Conservation (phyloP, 2,888 invertebrate genomes). For the Ellobium chinense region DNA sequence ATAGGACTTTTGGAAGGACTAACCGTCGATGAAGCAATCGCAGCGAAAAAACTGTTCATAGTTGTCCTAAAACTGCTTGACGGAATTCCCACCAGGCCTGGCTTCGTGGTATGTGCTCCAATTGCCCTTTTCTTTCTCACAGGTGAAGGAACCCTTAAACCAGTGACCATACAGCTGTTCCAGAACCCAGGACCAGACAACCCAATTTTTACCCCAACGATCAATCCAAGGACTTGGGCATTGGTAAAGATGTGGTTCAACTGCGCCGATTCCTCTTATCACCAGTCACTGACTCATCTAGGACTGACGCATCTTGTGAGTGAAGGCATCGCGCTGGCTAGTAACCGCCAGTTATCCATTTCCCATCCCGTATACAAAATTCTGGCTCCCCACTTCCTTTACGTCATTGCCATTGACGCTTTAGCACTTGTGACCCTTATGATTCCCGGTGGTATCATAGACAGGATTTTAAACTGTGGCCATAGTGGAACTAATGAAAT, state of each 20-base stretch:
- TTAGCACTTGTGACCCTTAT: too few relatives aligned
- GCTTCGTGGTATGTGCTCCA: conserved; percentile 75
- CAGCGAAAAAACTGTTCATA: conserved; percentile 77
- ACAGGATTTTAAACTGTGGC: too few relatives aligned
- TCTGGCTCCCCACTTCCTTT: conserved; percentile 80
- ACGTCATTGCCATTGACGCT: conserved; percentile 69
- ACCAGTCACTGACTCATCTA: conserved; percentile 78
- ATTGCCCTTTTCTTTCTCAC: conserved; percentile 79
- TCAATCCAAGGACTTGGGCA: conserved; percentile 77
- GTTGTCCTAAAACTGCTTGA: conserved; percentile 77
- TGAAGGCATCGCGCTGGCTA: conserved; percentile 78
- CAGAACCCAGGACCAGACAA: conserved; percentile 78
- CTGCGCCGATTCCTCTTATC: conserved; percentile 78
- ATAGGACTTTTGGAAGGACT: conserved; percentile 74
- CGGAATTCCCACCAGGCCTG: conserved; percentile 66
- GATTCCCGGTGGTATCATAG: too few relatives aligned
- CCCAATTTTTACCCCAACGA: conserved; percentile 79
- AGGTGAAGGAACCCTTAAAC: conserved; percentile 74
- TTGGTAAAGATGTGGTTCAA: conserved; percentile 80
- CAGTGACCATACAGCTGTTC: conserved; percentile 80
- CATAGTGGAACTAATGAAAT: too few relatives aligned
- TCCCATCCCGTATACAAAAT: conserved; percentile 80
- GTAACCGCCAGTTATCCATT: conserved; percentile 78
- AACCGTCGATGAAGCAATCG: conserved; percentile 70
- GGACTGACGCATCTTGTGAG: conserved; percentile 80